These are phyloP conservation scores for Labia minor DNA, from an alignment of 2,888 invertebrate genomes.

Conservation along the genomic window DNA sequence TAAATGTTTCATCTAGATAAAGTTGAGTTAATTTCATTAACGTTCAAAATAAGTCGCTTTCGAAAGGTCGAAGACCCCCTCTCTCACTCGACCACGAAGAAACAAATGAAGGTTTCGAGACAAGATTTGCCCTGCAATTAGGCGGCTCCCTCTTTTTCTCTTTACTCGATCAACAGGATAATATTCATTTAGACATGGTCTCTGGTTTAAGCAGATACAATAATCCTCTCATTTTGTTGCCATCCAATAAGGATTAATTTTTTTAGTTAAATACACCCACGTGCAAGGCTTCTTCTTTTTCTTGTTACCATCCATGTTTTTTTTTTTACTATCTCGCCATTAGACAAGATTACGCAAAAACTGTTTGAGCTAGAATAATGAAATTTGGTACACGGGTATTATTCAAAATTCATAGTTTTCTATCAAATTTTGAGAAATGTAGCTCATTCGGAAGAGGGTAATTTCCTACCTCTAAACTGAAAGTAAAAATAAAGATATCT, in stretches of 20 bases:
- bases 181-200: neutral
- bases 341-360: no score
- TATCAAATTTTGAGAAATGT: no score
- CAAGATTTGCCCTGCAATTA: neutral
- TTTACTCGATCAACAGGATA: neutral
- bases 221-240: neutral
- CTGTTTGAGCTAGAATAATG: no score
- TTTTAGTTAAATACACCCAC: neutral
- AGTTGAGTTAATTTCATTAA: neutral
- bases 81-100: neutral
- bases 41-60: neutral
- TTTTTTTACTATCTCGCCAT: no score
- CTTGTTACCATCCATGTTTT: no score
- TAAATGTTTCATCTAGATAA: no score
- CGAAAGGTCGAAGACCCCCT: neutral
- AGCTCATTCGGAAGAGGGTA: no score
- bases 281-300: no score
- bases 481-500: no score
- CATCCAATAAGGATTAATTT: neutral
- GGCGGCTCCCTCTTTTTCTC: neutral
- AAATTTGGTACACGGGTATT: no score
- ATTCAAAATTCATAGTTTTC: no score
- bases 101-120: neutral
- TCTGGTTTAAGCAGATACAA: constrained; percentile 4
- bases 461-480: no score